These are phyloP conservation scores for Drosophila gaucha DNA, from an alignment of 2,888 invertebrate genomes.

Conservation along the genomic window DNA sequence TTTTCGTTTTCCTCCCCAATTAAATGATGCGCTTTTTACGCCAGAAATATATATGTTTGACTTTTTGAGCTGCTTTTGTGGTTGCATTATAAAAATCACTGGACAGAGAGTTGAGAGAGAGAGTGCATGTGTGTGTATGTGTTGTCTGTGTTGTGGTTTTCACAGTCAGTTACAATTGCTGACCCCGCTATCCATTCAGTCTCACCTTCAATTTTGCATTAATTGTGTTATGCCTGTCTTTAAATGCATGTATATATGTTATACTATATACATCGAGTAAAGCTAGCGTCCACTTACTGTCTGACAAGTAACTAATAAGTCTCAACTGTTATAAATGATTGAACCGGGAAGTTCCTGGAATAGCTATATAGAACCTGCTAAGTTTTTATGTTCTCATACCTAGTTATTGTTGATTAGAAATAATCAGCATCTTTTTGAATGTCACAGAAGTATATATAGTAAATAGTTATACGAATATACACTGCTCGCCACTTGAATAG, in stretches of 20 bases:
- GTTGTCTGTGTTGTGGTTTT: constrained; percentile 25
- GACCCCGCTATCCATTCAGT: background rate
- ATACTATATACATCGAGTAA: background rate
- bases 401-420: too few species aligned
- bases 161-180: constrained; percentile 20
- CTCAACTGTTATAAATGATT: too few species aligned
- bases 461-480: too few species aligned
- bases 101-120: constrained; percentile 6
- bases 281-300: too few species aligned
- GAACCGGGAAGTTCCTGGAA: too few species aligned
- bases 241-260: background rate
- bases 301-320: too few species aligned
- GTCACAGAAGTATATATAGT: too few species aligned
- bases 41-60: constrained; percentile 30
- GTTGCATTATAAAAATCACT: constrained; percentile 60
- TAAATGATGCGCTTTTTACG: constrained; percentile 15
- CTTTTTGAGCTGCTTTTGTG: constrained; percentile 62
- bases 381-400: too few species aligned
- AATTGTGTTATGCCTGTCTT: background rate
- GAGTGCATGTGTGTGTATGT: background rate
- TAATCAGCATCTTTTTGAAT: too few species aligned
- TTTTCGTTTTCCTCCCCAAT: constrained; percentile 1
- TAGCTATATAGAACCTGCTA: too few species aligned
- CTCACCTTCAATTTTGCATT: background rate
- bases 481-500: too few species aligned